Evolutionary conservation across 2,888 invertebrate genomes (phyloP).

Genomic region (Macrosiphum euphorbiae): DNA sequence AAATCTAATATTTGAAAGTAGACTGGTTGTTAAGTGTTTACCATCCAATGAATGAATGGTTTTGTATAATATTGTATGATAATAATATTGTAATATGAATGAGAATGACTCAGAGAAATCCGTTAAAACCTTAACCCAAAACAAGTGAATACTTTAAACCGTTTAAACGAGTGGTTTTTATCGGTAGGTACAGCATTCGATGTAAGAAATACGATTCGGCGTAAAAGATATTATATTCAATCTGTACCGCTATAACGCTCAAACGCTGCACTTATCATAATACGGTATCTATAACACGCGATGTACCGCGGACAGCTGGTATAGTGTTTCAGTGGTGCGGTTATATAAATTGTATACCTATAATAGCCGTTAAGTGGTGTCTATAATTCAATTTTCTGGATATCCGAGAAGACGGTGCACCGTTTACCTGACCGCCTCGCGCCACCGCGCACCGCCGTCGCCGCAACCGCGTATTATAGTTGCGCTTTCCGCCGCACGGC

Average conservation of each 20-base stretch:
- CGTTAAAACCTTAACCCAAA: not conserved
- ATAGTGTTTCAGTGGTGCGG: not conserved
- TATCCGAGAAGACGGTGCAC: not conserved
- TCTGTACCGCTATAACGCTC: not conserved
- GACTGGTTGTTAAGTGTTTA: too few relatives aligned
- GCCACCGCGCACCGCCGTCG: not conserved
- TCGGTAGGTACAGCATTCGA: not conserved
- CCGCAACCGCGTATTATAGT: not conserved
- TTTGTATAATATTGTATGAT: not conserved
- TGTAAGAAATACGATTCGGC: not conserved
- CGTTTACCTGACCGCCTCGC: not conserved
- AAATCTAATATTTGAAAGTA: too few relatives aligned
- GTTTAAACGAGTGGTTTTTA: not conserved
- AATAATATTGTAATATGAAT: not conserved
- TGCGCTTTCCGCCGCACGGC: constrained; percentile 43
- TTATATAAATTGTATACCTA: not conserved
- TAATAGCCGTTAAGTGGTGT: not conserved
- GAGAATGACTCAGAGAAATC: not conserved
- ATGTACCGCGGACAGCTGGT: not conserved
- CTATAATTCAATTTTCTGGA: constrained; percentile 19
- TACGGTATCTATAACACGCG: not conserved
- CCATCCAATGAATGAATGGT: too few relatives aligned
- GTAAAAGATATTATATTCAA: not conserved
- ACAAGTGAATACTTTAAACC: not conserved
- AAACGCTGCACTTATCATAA: too few relatives aligned